These are phyloP conservation scores for Battus philenor DNA, from an alignment of 1,140 invertebrate genomes.

Conservation along the genomic window DNA sequence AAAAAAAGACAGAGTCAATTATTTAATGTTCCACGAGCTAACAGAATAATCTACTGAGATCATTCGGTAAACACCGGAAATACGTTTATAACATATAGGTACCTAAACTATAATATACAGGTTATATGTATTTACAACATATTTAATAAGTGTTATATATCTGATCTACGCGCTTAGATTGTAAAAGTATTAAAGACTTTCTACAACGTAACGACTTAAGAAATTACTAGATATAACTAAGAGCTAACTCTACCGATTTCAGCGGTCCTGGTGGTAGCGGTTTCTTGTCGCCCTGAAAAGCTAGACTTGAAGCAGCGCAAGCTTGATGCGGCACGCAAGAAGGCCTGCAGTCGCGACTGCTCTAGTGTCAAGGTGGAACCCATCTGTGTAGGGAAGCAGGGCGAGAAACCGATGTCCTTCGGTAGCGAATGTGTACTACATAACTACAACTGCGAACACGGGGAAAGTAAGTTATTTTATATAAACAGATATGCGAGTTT, in stretches of 20 bases:
- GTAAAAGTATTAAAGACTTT: not conserved
- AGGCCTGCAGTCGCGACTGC: slow-evolving; percentile 72
- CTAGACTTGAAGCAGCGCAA: slow-evolving; percentile 66
- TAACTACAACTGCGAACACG: slow-evolving; percentile 77
- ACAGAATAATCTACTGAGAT: no score
- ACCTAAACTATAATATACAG: not conserved
- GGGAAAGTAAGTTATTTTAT: slow-evolving; percentile 74
- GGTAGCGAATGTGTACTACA: slow-evolving; percentile 76
- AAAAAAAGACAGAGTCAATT: no score
- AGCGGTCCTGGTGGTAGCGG: slow-evolving; percentile 47
- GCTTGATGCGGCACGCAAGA: slow-evolving; percentile 66
- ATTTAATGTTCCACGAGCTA: no score
- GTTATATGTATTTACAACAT: not conserved
- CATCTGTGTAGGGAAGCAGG: slow-evolving; percentile 74
- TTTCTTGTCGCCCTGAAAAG: slow-evolving; percentile 59
- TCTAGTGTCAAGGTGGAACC: slow-evolving; percentile 60
- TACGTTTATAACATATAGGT: not conserved
- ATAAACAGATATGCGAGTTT: no score
- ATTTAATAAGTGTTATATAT: not conserved
- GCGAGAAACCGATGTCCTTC: slow-evolving; percentile 72
- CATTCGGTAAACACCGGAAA: not conserved
- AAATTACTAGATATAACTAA: not conserved
- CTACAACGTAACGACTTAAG: not conserved
- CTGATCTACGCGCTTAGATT: not conserved
- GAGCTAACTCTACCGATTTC: slow-evolving; percentile 10